Evolutionary conservation across 1,140 invertebrate genomes (phyloP), one percentile per base, ranked within the genome.

Genomic region (Ruditapes philippinarum): DNA sequence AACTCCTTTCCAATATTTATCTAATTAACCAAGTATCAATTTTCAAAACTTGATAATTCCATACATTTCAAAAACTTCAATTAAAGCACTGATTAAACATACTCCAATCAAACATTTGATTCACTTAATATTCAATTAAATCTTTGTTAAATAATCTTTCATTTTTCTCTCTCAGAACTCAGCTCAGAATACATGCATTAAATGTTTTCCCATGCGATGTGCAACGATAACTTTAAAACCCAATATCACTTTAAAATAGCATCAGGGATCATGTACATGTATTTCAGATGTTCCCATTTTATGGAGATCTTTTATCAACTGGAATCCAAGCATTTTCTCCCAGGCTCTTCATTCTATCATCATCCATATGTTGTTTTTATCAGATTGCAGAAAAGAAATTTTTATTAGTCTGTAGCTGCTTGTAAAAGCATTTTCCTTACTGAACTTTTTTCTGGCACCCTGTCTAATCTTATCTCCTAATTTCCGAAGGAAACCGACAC

Each of bases 301-400:
- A 5, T 31, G 33, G 60, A 31, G 65, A 70, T 19, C n/a, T 70
- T 38, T 70, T 70, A 70, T 70, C 65, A 70, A 28, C 19, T 38
- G 28, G 33, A 14, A 70, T 70, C 65, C 36, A 19, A 25, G 33
- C 36, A 38, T 70, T 70, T 40, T 70, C 33, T 38, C 65, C n/a
- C 54, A 57, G 42, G 42, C 42, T 62, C 33, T 70, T 17, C n/a
- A 70, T 25, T 7, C 33, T 5, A 38, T 36, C 9, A 70, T 62
- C 65, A 17, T 38, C 65, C 65, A 70, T 25, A 70, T 70, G 65
- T 70, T 38, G 3, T 38, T 70, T 38, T 70, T 70, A 70, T 70
- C 65, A 70, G 14, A 14, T 7, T 2, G 14, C 33, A 17, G 36
- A 38, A n/a, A 40, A 17, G 33, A 38, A 70, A n/a, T n/a, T 70